phyloP scores from a whole-genome alignment of 2,113 vertebrate genomes.

The Etheostoma cragini region DNA sequence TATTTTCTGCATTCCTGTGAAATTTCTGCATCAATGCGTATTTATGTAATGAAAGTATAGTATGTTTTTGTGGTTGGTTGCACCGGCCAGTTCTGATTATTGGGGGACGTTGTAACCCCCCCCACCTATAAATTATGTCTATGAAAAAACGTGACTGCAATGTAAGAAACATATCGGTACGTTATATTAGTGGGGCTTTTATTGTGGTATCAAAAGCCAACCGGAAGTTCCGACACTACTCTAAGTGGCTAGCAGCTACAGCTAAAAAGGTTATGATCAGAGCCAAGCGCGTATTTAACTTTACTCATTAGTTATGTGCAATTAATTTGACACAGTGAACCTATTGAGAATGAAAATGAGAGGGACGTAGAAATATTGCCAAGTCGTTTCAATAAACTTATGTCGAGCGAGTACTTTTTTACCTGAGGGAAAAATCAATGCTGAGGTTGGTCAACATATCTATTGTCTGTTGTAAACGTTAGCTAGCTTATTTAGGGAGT shows the following conservation, averaged over 20 bases:
- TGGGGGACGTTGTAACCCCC: too few species aligned
- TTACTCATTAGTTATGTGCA: constrained; percentile 21
- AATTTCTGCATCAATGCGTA: too few species aligned
- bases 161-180: too few species aligned
- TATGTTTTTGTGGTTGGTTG: too few species aligned
- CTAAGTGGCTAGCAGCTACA: constrained; percentile 24
- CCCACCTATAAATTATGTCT: too few species aligned
- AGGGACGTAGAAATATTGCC: constrained; percentile 5
- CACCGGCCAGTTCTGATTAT: too few species aligned
- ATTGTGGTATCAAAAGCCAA: constrained; percentile 50
- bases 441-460: constrained; percentile 76
- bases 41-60: too few species aligned
- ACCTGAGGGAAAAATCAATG: constrained; percentile 64
- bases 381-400: constrained; percentile 40
- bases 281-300: constrained; percentile 34
- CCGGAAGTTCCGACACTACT: constrained; percentile 60
- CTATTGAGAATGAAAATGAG: constrained; percentile 5
- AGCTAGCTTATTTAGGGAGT: constrained; percentile 60
- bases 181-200: constrained; percentile 35
- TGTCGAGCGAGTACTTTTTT: constrained; percentile 55
- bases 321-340: not conserved
- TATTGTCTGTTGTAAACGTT: constrained; percentile 69
- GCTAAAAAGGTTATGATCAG: constrained; percentile 52
- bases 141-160: not conserved
- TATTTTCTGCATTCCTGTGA: too few species aligned